Percentiles rank a stretch among this genome's conserved stretches.
Conservation (phyloP, 2,888 invertebrate genomes). For the Eupithecia insigniata region DNA sequence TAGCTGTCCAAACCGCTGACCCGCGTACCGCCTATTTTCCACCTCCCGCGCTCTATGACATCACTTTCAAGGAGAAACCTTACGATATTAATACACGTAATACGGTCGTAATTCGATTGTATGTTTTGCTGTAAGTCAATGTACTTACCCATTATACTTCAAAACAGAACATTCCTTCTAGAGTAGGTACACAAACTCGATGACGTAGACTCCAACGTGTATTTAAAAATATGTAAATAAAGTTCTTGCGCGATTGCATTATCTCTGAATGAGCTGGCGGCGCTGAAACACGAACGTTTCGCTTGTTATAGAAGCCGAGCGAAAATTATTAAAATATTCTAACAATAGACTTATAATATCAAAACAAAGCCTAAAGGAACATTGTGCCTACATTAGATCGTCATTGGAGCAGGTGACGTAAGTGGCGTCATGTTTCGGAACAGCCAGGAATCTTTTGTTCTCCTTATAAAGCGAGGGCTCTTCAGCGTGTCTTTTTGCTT, state of each 20-base stretch:
- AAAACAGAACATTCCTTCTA: slow-evolving; percentile 1
- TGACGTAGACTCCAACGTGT: not conserved
- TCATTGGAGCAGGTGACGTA: slow-evolving; percentile 58
- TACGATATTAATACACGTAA: slow-evolving; percentile 46
- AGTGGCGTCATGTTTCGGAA: slow-evolving; percentile 61
- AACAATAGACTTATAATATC: slow-evolving; percentile 47
- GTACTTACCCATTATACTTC: not conserved
- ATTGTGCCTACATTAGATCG: slow-evolving; percentile 41
- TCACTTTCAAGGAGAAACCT: slow-evolving; percentile 52
- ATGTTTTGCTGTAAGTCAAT: not conserved
- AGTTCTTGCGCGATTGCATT: slow-evolving; percentile 39
- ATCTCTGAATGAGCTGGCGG: slow-evolving; percentile 28
- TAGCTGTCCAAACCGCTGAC: not conserved
- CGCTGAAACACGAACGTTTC: slow-evolving; percentile 11
- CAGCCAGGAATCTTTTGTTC: slow-evolving; percentile 60
- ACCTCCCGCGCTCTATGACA: slow-evolving; percentile 33
- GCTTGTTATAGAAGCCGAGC: slow-evolving; percentile 31
- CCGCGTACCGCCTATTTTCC: not conserved
- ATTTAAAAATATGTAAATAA: slow-evolving; percentile 22
- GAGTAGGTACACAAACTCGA: slow-evolving; percentile 7
- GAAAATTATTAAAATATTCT: slow-evolving; percentile 38
- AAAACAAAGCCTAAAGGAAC: slow-evolving; percentile 46
- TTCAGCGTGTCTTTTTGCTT: slow-evolving; percentile 50
- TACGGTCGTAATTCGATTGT: slow-evolving; percentile 27
- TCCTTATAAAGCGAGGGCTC: slow-evolving; percentile 53